These are phyloP conservation scores for Oreocharis arfaki DNA, from an alignment of 2,113 vertebrate species.

Conservation along the genomic window DNA sequence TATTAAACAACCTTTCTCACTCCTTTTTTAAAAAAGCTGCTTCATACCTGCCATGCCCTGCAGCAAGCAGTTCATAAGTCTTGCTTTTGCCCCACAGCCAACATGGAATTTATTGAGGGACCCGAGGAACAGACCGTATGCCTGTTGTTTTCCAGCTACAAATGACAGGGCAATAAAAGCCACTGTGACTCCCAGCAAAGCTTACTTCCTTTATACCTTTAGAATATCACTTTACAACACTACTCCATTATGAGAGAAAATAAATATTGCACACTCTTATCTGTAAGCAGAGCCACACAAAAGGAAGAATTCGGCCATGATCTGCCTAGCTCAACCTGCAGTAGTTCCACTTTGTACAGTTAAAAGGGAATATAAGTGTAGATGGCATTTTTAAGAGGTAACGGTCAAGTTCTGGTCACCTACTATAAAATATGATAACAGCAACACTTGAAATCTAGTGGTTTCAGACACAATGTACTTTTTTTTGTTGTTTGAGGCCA, in stretches of 20 bases:
- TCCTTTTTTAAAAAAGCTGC: neutral
- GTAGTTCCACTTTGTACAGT: neutral
- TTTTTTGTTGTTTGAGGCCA: neutral
- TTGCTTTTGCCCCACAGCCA: neutral
- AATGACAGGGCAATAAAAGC: neutral
- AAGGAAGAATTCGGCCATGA: neutral
- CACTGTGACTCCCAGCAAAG: neutral
- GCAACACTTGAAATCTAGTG: neutral
- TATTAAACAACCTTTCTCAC: neutral
- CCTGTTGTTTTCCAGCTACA: neutral
- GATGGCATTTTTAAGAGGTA: neutral
- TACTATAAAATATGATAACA: neutral
- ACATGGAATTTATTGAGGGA: neutral
- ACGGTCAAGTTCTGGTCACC: neutral
- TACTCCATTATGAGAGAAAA: neutral
- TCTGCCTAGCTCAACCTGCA: neutral
- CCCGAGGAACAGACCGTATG: neutral
- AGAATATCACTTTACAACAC: neutral
- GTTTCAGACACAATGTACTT: neutral
- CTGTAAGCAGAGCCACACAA: neutral
- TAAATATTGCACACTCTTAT: neutral
- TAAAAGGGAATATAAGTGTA: neutral
- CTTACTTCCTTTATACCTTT: neutral
- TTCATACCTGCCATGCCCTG: neutral
- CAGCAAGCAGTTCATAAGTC: neutral